phyloP scores from a whole-genome alignment of 2,797 vertebrate genomes.

The Scomberomorus guttatus region DNA sequence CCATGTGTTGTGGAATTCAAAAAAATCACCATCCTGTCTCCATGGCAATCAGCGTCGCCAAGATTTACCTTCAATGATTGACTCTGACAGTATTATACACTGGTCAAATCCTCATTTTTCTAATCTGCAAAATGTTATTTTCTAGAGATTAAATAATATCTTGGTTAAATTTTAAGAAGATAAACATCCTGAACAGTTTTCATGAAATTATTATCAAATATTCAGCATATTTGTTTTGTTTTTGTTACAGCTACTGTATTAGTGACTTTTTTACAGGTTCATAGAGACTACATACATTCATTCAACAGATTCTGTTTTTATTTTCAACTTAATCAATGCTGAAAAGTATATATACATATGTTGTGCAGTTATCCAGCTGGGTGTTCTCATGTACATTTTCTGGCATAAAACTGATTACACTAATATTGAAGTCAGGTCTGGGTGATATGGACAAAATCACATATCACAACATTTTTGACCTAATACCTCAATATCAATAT shows the following conservation, averaged over 20 bases:
- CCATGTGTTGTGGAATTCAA: constrained; percentile 36
- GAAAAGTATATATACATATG: neutral
- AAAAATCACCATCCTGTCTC: constrained; percentile 63
- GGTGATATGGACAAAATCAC: too few relatives aligned
- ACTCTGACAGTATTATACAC: constrained; percentile 41
- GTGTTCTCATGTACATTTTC: constrained; percentile 54
- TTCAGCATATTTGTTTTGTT: constrained; percentile 16
- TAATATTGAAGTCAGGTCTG: constrained; percentile 48
- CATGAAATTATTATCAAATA: constrained; percentile 16
- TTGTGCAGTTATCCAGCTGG: neutral
- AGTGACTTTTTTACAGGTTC: constrained; percentile 1
- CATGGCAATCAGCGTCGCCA: constrained; percentile 66
- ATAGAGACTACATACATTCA: neutral
- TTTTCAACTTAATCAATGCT: constrained; percentile 28
- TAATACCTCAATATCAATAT: too few relatives aligned
- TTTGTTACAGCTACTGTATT: constrained; percentile 2
- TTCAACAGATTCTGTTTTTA: constrained; percentile 11
- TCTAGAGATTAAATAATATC: constrained; percentile 7
- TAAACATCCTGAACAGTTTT: constrained; percentile 13
- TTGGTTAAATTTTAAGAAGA: constrained; percentile 18
- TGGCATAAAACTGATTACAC: constrained; percentile 52
- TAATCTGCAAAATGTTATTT: constrained; percentile 18
- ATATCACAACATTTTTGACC: too few relatives aligned
- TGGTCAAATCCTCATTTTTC: constrained; percentile 28
- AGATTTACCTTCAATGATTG: constrained; percentile 54